Conservation (phyloP, 2,113 vertebrate genomes). For the Eulacestoma nigropectus region DNA sequence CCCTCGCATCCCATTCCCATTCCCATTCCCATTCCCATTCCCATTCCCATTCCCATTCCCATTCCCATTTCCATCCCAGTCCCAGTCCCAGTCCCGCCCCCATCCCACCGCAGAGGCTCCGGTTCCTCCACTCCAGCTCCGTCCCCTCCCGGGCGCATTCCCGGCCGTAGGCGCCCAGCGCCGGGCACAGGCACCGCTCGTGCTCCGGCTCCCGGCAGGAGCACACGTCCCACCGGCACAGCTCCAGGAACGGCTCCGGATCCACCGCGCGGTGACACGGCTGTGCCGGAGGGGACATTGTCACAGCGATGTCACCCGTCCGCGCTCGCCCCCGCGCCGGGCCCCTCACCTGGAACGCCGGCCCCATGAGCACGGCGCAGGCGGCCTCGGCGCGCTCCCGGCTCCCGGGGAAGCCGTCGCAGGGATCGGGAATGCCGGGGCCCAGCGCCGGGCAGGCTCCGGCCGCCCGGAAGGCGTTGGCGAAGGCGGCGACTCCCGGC, state of each 20-base stretch:
- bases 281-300: conserved; percentile 7
- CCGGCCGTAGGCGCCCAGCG: conserved; percentile 78
- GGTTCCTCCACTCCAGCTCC: conserved; percentile 77
- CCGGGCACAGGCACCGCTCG: conserved; percentile 73
- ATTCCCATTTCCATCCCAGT: too few relatives aligned
- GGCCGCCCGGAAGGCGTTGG: conserved; percentile 73
- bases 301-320: accelerated
- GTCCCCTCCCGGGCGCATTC: conserved; percentile 80
- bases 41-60: not conserved
- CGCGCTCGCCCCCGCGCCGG: not conserved
- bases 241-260: conserved; percentile 71
- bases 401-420: conserved; percentile 71
- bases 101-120: conserved; percentile 78
- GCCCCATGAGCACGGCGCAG: conserved; percentile 75
- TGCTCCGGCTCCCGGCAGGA: conserved; percentile 40
- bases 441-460: conserved; percentile 46
- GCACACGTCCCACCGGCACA: conserved; percentile 79
- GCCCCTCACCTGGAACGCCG: conserved; percentile 75
- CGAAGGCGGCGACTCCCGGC: conserved; percentile 71
- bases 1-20: too few relatives aligned
- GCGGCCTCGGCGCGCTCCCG: conserved; percentile 68
- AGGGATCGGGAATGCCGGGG: conserved; percentile 50
- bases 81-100: not conserved
- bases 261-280: conserved; percentile 82
- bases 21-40: too few relatives aligned